Evolutionary conservation across 1,140 invertebrate species (phyloP).

Genomic region (Vollenhovia emeryi): DNA sequence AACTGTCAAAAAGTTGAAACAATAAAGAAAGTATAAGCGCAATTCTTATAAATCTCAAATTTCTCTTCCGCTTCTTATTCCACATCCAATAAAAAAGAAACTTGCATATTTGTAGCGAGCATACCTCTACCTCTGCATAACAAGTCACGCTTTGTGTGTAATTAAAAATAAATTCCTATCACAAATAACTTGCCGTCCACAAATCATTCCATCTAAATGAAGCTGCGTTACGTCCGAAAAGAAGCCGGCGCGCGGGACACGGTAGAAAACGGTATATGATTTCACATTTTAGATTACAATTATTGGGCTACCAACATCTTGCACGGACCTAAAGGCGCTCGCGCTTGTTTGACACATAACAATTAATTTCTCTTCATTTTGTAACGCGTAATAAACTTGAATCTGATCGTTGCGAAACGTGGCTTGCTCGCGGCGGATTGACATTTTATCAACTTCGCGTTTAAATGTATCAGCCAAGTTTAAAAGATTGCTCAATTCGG

Average conservation of each 20-base stretch:
- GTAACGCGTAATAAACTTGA: neutral
- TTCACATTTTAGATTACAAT: no score
- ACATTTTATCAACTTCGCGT: neutral
- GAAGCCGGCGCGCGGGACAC: no score
- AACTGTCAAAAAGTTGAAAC: constrained; percentile 31
- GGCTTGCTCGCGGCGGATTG: neutral
- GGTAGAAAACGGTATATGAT: no score
- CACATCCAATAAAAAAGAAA: neutral
- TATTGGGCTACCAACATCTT: no score
- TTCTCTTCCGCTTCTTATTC: neutral
- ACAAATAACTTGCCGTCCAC: neutral
- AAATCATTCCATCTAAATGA: no score
- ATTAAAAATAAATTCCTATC: neutral
- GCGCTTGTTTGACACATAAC: no score
- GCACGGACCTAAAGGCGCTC: no score
- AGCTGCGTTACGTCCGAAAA: no score
- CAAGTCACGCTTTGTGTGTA: neutral
- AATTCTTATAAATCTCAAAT: constrained; percentile 8
- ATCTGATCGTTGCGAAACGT: neutral
- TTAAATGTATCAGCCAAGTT: constrained; percentile 8
- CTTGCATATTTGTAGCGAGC: neutral
- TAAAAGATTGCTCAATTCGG: neutral
- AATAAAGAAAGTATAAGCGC: neutral
- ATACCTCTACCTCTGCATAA: neutral
- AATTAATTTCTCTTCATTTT: no score